Conservation (phyloP, 2,888 invertebrate genomes). For the Pasiphila rectangulata region DNA sequence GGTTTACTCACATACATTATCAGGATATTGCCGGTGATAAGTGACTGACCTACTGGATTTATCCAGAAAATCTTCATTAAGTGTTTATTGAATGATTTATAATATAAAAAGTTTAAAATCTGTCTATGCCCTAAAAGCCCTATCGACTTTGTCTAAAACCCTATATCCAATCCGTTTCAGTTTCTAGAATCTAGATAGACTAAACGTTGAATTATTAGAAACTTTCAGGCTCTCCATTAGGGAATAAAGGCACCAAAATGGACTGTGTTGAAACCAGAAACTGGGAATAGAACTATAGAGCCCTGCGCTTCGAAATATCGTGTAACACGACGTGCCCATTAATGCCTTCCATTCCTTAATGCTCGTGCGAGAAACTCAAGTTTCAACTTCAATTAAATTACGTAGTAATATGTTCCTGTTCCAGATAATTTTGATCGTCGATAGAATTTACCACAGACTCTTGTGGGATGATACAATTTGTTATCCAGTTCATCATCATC, state of each 20-base stretch:
- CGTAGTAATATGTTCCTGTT: constrained; percentile 25
- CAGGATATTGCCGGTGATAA: too few species aligned
- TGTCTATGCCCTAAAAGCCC: too few species aligned
- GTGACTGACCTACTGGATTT: too few species aligned
- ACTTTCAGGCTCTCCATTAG: not conserved
- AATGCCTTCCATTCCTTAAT: constrained; percentile 45
- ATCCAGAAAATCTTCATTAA: too few species aligned
- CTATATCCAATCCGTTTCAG: too few species aligned
- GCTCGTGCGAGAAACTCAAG: constrained; percentile 35
- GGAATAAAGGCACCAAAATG: constrained; percentile 14
- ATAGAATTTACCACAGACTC: constrained; percentile 1
- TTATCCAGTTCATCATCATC: too few species aligned
- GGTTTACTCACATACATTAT: too few species aligned
- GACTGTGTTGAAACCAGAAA: constrained; percentile 32
- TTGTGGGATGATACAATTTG: too few species aligned
- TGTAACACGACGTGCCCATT: constrained; percentile 55
- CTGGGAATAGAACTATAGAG: constrained; percentile 37
- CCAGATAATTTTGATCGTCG: constrained; percentile 6
- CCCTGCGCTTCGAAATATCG: constrained; percentile 49
- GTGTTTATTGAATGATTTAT: too few species aligned
- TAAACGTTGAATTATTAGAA: not conserved
- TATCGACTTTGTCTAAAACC: too few species aligned
- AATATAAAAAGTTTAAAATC: too few species aligned
- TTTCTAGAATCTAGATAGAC: too few species aligned
- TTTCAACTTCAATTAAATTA: constrained; percentile 34